Conservation (phyloP, 2,888 invertebrate genomes). For the Epistrophe eligans region DNA sequence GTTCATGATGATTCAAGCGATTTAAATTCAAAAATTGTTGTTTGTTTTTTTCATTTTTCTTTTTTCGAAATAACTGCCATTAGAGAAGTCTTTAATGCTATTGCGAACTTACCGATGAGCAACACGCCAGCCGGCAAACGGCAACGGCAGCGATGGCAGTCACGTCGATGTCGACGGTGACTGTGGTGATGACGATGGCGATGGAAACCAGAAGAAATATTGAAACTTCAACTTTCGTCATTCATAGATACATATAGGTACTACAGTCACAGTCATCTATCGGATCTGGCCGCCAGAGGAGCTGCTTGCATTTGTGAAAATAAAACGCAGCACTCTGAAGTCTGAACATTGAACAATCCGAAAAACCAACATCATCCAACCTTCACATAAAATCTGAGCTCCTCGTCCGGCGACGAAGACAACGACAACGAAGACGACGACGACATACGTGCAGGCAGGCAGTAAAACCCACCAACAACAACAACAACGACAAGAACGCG, state of each 20-base stretch:
- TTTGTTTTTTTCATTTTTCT: slow-evolving; percentile 57
- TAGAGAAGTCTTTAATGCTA: slow-evolving; percentile 48
- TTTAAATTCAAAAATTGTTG: slow-evolving; percentile 73
- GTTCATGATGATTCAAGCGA: slow-evolving; percentile 51
- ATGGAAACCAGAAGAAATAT: slow-evolving; percentile 53
- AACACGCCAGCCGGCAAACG: slow-evolving; percentile 13
- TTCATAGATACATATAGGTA: slow-evolving; percentile 19
- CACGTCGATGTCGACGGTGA: slow-evolving; percentile 14
- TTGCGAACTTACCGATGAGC: slow-evolving; percentile 26
- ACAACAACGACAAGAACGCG: slow-evolving; percentile 56
- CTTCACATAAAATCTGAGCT: slow-evolving; percentile 73
- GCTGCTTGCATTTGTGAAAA: slow-evolving; percentile 57
- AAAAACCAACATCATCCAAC: slow-evolving; percentile 67
- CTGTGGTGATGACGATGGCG: background rate
- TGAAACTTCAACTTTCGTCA: slow-evolving; percentile 69
- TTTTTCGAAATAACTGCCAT: slow-evolving; percentile 63
- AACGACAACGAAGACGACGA: slow-evolving; percentile 50
- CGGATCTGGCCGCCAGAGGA: slow-evolving; percentile 48
- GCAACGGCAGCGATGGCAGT: slow-evolving; percentile 1
- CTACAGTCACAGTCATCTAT: slow-evolving; percentile 45
- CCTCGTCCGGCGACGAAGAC: slow-evolving; percentile 52
- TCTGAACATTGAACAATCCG: slow-evolving; percentile 41
- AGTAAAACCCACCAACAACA: slow-evolving; percentile 60
- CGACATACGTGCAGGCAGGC: slow-evolving; percentile 70
- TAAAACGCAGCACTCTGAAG: slow-evolving; percentile 42